Percentiles rank a stretch among this genome's conserved stretches.
Conservation (phyloP, 2,797 vertebrate genomes). For the Tenualosa thibaudeaui region DNA sequence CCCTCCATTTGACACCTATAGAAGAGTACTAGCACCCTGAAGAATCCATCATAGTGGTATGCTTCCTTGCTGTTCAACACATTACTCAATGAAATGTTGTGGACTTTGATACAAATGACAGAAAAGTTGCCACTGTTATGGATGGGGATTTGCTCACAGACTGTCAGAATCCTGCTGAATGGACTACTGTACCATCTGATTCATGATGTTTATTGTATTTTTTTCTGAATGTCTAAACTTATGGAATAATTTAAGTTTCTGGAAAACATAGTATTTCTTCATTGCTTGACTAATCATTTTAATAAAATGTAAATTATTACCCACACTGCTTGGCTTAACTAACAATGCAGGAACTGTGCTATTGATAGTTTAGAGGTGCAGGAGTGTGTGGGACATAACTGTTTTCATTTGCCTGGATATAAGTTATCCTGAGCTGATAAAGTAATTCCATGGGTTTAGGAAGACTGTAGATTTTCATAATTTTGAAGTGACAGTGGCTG, state of each 20-base stretch:
- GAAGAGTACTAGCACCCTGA: constrained; percentile 34
- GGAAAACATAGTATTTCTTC: constrained; percentile 65
- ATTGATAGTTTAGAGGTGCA: too few species aligned
- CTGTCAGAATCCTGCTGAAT: constrained; percentile 42
- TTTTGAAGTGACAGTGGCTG: too few species aligned
- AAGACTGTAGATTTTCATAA: too few species aligned
- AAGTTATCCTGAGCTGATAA: too few species aligned
- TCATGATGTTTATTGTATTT: constrained; percentile 67
- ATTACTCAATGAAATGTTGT: constrained; percentile 20
- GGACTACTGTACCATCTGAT: constrained; percentile 57
- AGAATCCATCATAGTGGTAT: constrained; percentile 28
- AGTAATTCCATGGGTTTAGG: too few species aligned
- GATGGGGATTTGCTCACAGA: background rate
- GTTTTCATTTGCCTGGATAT: too few species aligned
- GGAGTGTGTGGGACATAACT: too few species aligned
- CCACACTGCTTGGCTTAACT: constrained; percentile 2
- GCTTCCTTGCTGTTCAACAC: background rate
- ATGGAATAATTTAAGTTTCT: constrained; percentile 74
- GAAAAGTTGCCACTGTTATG: background rate
- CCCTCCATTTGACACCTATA: constrained; percentile 2
- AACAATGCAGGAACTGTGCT: background rate
- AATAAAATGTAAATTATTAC: constrained; percentile 76
- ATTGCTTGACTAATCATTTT: constrained; percentile 72
- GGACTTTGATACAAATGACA: constrained; percentile 8
- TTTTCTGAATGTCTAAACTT: constrained; percentile 73